phyloP scores from a whole-genome alignment of 2,888 invertebrate genomes.

The Mantis religiosa region DNA sequence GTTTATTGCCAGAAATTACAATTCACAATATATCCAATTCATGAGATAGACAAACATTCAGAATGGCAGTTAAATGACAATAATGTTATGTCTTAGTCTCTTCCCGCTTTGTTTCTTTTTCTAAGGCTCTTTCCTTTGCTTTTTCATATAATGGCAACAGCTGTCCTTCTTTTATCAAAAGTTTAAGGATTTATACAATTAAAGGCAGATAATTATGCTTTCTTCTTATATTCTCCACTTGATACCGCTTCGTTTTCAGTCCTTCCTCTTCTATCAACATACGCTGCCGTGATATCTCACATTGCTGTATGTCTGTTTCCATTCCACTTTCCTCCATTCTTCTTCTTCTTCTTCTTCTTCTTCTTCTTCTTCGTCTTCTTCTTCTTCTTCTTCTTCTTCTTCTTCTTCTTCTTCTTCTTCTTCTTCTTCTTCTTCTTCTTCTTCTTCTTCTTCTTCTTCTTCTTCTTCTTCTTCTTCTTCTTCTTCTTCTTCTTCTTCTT shows the following conservation, averaged over 20 bases:
- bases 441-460: too few relatives aligned
- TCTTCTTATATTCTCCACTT: constrained; percentile 85
- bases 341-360: too few relatives aligned
- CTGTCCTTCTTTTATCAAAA: constrained; percentile 88
- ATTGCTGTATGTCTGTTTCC: constrained; percentile 69
- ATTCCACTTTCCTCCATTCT: constrained; percentile 62
- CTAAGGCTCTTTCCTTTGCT: constrained; percentile 72
- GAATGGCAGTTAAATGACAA: neutral
- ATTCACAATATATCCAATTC: neutral
- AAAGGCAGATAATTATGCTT: constrained; percentile 97
- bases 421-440: too few relatives aligned
- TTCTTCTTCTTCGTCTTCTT: too few relatives aligned
- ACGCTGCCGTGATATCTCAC: constrained; percentile 70
- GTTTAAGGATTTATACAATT: constrained; percentile 88
- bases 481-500: too few relatives aligned
- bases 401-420: too few relatives aligned
- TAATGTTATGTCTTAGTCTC: constrained; percentile 18
- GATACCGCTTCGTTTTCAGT: constrained; percentile 73
- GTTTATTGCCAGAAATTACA: too few relatives aligned
- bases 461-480: too few relatives aligned
- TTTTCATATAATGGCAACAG: constrained; percentile 84
- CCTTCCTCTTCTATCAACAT: constrained; percentile 82
- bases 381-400: too few relatives aligned
- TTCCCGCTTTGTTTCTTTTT: constrained; percentile 53
- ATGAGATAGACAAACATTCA: neutral